Evolutionary conservation across 2,113 vertebrate species (phyloP).

Genomic region (Xyrauchen texanus): DNA sequence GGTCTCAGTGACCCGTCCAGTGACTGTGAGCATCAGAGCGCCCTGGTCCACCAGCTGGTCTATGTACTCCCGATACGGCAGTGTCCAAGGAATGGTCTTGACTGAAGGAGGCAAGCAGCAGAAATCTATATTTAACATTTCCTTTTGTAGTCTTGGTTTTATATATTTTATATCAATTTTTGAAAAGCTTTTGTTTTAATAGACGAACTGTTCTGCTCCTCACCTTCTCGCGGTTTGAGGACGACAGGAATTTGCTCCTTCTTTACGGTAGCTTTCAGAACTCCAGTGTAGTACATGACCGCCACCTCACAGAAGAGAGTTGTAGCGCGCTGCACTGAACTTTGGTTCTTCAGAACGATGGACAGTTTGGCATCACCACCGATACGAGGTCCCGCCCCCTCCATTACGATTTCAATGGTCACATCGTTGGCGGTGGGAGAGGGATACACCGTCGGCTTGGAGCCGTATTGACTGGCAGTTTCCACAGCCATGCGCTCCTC

Average conservation of each 20-base stretch:
- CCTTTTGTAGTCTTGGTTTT: not conserved
- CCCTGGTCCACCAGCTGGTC: constrained; percentile 83
- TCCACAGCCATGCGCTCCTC: constrained; percentile 85
- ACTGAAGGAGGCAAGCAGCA: constrained; percentile 62
- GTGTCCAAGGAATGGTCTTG: constrained; percentile 69
- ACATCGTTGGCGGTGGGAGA: constrained; percentile 67
- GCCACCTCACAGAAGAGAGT: constrained; percentile 74
- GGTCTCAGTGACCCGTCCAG: constrained; percentile 78
- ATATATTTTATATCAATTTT: no score
- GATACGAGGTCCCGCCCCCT: constrained; percentile 75
- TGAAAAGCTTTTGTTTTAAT: no score
- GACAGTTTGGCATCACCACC: constrained; percentile 75
- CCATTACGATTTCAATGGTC: constrained; percentile 72
- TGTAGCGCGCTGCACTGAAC: constrained; percentile 68
- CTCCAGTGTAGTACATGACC: constrained; percentile 87
- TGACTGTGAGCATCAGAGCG: constrained; percentile 81
- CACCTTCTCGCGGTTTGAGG: constrained; percentile 72
- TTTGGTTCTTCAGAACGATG: constrained; percentile 71
- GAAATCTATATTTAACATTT: no score
- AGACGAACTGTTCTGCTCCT: constrained; percentile 48
- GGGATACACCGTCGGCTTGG: constrained; percentile 75
- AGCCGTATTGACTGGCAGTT: constrained; percentile 80
- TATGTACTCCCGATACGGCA: constrained; percentile 78
- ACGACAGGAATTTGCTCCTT: constrained; percentile 64
- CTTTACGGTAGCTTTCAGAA: constrained; percentile 75